phyloP scores from a whole-genome alignment of 2,888 invertebrate species.

The Ischnura elegans region DNA sequence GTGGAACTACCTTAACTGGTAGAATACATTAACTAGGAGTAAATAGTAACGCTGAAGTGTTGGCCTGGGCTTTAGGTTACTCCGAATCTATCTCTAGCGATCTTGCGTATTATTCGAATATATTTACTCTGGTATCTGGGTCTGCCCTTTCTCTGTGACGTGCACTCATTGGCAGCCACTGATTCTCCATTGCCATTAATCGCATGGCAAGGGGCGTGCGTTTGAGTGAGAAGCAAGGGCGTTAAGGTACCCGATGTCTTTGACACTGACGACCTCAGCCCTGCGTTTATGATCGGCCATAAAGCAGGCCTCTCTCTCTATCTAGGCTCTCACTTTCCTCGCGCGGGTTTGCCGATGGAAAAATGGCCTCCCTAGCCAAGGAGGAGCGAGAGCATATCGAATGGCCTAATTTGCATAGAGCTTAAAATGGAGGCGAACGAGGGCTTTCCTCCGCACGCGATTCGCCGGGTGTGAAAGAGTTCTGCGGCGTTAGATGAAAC shows the following conservation, averaged over 20 bases:
- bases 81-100: too few relatives aligned
- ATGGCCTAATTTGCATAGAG: slow-evolving; percentile 1
- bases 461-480: background rate
- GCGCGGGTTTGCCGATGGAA: background rate
- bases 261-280: background rate
- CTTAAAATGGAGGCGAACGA: background rate
- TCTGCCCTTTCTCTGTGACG: too few relatives aligned
- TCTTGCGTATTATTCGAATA: too few relatives aligned
- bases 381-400: background rate
- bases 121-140: too few relatives aligned
- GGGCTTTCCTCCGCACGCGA: background rate
- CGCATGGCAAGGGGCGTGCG: background rate
- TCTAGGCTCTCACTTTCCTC: background rate
- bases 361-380: background rate
- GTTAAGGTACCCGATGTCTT: background rate
- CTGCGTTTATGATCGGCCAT: background rate
- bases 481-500: background rate
- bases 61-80: too few relatives aligned
- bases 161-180: too few relatives aligned
- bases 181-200: background rate
- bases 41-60: too few relatives aligned
- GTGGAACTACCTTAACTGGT: too few relatives aligned
- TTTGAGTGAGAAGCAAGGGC: background rate
- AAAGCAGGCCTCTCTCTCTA: background rate
- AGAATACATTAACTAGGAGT: too few relatives aligned